Evolutionary conservation across 2,797 vertebrate species (phyloP).

Genomic region (Sylvilagus floridanus): DNA sequence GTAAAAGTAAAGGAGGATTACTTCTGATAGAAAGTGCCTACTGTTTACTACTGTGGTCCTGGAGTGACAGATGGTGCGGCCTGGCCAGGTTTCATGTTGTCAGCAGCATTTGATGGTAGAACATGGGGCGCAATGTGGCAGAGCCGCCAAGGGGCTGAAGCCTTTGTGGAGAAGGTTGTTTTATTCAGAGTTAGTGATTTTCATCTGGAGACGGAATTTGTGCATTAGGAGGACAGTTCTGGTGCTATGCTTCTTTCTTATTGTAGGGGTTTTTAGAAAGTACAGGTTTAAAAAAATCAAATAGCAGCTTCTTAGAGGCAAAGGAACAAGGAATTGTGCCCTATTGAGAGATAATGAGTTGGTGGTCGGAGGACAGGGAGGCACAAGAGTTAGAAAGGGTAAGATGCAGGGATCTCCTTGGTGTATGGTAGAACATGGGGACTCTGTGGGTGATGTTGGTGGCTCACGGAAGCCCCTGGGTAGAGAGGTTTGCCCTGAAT

Average conservation of each 20-base stretch:
- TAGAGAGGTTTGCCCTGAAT: neutral
- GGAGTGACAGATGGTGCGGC: neutral
- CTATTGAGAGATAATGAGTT: neutral
- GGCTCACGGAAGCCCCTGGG: neutral
- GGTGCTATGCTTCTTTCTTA: neutral
- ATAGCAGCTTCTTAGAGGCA: neutral
- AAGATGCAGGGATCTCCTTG: neutral
- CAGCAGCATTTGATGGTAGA: neutral
- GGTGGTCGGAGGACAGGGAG: neutral
- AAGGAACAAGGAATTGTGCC: neutral
- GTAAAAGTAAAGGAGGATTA: neutral
- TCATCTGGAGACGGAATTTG: neutral
- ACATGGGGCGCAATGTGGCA: neutral
- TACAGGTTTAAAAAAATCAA: neutral
- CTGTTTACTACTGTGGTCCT: neutral
- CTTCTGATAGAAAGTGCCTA: neutral
- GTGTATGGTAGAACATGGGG: neutral
- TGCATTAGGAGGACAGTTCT: neutral
- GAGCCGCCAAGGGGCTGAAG: neutral
- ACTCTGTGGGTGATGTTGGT: neutral
- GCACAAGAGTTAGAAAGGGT: neutral
- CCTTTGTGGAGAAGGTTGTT: neutral
- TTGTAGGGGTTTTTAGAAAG: neutral
- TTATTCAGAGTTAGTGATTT: neutral
- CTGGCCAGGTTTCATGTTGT: neutral